These are phyloP conservation scores for Ephydatia muelleri DNA, from an alignment of 37 sponge, comb jelly and placozoan species.

Conservation along the genomic window DNA sequence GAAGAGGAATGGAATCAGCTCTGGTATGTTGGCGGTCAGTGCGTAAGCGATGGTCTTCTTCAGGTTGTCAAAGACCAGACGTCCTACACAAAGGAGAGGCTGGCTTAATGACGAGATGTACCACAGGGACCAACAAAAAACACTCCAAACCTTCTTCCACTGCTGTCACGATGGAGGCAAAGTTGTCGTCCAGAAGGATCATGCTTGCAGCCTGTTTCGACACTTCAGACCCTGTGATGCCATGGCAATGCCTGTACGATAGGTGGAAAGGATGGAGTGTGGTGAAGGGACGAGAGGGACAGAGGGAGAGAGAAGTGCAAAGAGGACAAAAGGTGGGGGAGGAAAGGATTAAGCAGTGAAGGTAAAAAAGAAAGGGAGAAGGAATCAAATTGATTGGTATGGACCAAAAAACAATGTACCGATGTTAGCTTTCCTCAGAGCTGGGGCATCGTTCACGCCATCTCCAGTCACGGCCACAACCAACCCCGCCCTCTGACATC, in stretches of 20 bases:
- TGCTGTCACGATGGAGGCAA: constrained; percentile 98
- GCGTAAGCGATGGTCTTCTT: constrained; percentile 99
- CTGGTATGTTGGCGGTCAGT: constrained; percentile 98
- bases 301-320: background rate
- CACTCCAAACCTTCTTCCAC: constrained; percentile 84
- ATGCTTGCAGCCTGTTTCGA: constrained; percentile 99
- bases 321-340: background rate
- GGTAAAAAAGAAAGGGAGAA: background rate
- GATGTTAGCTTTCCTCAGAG: constrained; percentile 95
- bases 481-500: constrained; percentile 88
- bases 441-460: constrained; percentile 99
- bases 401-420: constrained; percentile 41
- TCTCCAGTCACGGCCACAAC: constrained; percentile 99
- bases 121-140: background rate
- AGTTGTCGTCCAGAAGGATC: constrained; percentile 98
- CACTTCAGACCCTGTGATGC: constrained; percentile 98
- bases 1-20: constrained; percentile 92
- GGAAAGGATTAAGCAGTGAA: background rate
- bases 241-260: constrained; percentile 91
- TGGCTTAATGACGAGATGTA: background rate
- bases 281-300: background rate
- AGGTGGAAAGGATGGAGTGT: no score
- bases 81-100: constrained; percentile 32
- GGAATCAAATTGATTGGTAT: background rate
- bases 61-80: constrained; percentile 98